phyloP scores from a whole-genome alignment of 2,888 invertebrate genomes.

The Drosophila ustulata region DNA sequence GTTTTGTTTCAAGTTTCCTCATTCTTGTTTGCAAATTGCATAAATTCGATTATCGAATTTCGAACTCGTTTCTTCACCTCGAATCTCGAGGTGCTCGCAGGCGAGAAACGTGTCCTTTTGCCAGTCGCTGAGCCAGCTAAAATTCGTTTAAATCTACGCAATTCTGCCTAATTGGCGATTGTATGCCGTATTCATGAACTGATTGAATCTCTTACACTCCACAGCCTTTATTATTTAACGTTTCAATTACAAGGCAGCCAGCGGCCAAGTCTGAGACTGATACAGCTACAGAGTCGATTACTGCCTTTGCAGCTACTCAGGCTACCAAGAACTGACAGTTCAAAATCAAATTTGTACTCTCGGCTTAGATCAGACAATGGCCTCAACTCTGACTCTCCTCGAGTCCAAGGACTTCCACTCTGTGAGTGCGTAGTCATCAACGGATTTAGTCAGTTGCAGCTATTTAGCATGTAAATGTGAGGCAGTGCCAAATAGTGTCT shows the following conservation, averaged over 20 bases:
- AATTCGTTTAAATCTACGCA: slow-evolving; percentile 56
- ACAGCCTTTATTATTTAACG: slow-evolving; percentile 77
- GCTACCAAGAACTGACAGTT: slow-evolving; percentile 41
- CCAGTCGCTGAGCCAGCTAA: slow-evolving; percentile 34
- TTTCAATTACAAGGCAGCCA: slow-evolving; percentile 69
- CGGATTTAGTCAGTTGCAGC: slow-evolving; percentile 66
- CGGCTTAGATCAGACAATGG: slow-evolving; percentile 58
- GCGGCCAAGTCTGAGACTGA: slow-evolving; percentile 3
- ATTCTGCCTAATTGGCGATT: slow-evolving; percentile 59
- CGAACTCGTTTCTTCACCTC: slow-evolving; percentile 18
- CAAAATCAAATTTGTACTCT: slow-evolving; percentile 66
- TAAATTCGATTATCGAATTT: slow-evolving; percentile 69
- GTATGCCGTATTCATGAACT: slow-evolving; percentile 60
- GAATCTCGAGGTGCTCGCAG: neutral
- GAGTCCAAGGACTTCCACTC: slow-evolving; percentile 4
- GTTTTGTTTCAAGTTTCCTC: slow-evolving; percentile 65
- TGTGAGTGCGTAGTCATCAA: slow-evolving; percentile 55
- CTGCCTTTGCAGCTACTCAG: too few species aligned
- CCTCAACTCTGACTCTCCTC: slow-evolving; percentile 2
- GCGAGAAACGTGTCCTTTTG: slow-evolving; percentile 30
- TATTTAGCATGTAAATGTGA: slow-evolving; percentile 79
- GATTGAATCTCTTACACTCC: slow-evolving; percentile 70
- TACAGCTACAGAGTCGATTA: neutral
- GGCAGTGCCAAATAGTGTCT: slow-evolving; percentile 63
- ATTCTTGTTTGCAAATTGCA: slow-evolving; percentile 62